Conservation (phyloP, 2,797 vertebrate species). For the Tadarida brasiliensis region DNA sequence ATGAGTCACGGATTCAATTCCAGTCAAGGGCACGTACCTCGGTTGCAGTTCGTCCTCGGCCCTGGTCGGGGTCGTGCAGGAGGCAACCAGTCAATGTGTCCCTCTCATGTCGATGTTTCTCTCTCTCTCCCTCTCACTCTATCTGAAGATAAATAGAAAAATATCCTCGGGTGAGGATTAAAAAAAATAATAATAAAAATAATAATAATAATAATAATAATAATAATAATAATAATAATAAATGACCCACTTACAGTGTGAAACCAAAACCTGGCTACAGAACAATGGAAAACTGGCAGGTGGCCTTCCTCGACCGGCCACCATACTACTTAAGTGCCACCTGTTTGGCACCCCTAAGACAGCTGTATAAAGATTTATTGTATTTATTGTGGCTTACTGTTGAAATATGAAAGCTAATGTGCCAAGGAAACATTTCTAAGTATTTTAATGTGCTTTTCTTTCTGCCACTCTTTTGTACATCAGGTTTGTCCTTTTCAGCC, state of each 20-base stretch:
- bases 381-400: not conserved
- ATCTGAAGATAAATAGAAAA: no score
- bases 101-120: no score
- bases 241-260: not conserved
- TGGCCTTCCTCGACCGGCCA: not conserved
- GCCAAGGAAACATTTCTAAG: not conserved
- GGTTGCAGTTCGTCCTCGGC: no score
- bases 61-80: no score
- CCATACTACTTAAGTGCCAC: not conserved
- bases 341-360: not conserved
- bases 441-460: not conserved
- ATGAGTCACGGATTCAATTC: no score
- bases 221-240: not conserved
- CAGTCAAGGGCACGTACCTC: no score
- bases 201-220: not conserved
- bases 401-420: not conserved
- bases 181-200: not conserved
- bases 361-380: not conserved
- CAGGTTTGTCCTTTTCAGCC: conserved; percentile 8
- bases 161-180: no score
- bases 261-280: not conserved
- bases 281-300: not conserved
- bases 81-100: no score
- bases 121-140: no score
- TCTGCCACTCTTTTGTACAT: not conserved